phyloP scores from a whole-genome alignment of 2,113 vertebrate genomes.

The Scolopax mira region DNA sequence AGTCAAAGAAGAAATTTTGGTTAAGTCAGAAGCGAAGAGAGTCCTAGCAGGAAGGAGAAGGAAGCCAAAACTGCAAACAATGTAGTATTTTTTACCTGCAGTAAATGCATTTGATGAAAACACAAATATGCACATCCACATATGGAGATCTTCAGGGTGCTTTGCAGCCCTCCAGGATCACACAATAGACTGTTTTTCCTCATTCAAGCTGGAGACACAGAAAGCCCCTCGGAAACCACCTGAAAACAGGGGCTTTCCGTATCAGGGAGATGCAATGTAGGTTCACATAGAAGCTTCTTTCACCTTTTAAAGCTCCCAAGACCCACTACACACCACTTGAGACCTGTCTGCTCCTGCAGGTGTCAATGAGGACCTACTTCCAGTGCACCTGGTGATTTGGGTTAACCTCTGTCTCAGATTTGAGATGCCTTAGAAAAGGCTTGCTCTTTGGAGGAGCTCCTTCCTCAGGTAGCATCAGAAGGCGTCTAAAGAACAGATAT shows the following conservation, averaged over 20 bases:
- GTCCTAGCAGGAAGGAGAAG: background rate
- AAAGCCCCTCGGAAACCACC: background rate
- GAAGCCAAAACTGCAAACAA: background rate
- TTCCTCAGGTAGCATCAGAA: background rate
- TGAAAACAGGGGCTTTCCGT: background rate
- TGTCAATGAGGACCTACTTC: background rate
- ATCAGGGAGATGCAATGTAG: background rate
- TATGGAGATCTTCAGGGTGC: background rate
- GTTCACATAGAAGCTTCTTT: background rate
- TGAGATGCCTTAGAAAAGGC: background rate
- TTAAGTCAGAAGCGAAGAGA: background rate
- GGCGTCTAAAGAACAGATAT: background rate
- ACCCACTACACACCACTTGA: background rate
- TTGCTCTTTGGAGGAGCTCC: background rate
- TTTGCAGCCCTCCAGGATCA: background rate
- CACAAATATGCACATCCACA: accelerated
- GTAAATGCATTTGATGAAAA: background rate
- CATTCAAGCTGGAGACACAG: background rate
- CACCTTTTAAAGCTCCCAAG: background rate
- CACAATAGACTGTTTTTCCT: background rate
- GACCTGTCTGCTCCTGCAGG: background rate
- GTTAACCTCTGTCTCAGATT: background rate
- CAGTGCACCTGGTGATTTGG: background rate
- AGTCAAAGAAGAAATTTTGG: background rate
- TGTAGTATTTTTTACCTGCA: background rate